A percentile compares a stretch with the other conserved stretches of the same genome.
Evolutionary conservation across 2,888 invertebrate species (phyloP).

Genomic region (Patella depressa): DNA sequence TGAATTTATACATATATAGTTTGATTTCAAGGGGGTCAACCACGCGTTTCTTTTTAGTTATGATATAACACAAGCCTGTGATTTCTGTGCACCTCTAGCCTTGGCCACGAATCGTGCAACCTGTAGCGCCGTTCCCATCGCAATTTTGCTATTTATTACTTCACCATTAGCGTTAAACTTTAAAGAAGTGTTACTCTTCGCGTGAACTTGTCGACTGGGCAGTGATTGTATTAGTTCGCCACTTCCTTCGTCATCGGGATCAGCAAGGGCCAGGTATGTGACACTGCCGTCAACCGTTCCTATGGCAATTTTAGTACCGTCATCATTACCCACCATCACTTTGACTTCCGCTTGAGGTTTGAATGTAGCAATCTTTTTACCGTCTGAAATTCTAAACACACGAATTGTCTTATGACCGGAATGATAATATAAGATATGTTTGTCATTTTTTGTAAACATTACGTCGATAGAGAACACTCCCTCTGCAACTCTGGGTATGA

Average conservation of each 20-base stretch:
- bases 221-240: slow-evolving; percentile 57
- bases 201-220: slow-evolving; percentile 55
- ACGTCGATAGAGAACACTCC: slow-evolving; percentile 94
- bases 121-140: slow-evolving; percentile 63
- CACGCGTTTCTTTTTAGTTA: slow-evolving; percentile 24
- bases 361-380: slow-evolving; percentile 91
- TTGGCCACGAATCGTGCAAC: slow-evolving; percentile 67
- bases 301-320: slow-evolving; percentile 76
- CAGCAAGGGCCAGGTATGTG: slow-evolving; percentile 87
- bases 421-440: slow-evolving; percentile 97
- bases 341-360: slow-evolving; percentile 68
- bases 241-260: slow-evolving; percentile 71
- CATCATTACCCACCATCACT: slow-evolving; percentile 62
- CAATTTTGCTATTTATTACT: slow-evolving; percentile 49
- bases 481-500: slow-evolving; percentile 90
- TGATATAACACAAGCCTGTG: slow-evolving; percentile 62
- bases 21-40: no score
- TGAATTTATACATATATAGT: no score
- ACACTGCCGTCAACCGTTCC: slow-evolving; percentile 95
- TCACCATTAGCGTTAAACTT: slow-evolving; percentile 45
- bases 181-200: slow-evolving; percentile 29
- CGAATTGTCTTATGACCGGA: slow-evolving; percentile 94
- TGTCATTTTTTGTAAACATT: slow-evolving; percentile 92
- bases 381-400: slow-evolving; percentile 91
- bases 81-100: slow-evolving; percentile 62